Evolutionary conservation across 1,140 invertebrate species (phyloP), one percentile per base, ranked within the genome.

Genomic region (Maconellicoccus hirsutus): DNA sequence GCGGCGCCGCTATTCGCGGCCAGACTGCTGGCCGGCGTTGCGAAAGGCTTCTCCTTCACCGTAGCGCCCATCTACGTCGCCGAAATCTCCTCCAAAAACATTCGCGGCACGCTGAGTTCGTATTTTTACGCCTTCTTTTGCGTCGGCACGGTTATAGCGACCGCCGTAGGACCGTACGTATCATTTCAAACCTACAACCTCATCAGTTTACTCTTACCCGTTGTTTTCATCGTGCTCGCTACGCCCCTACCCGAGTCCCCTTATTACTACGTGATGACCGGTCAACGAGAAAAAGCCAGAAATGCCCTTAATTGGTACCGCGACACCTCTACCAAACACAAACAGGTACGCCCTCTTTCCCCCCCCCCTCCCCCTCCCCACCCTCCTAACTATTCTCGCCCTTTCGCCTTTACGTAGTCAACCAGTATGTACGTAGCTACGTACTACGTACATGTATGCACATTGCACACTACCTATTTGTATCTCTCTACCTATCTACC

Each of bases 41-140:
- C 84, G 1, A 83, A 89, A 4, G 89, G 91, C 0, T 84, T 90
- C 73, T 81, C 87, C 0, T 92, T 90, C 78, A 89, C 91, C 0
- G 85, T 87, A 16, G 83, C 87, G 0, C 91, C 92, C 0, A 89
- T 94, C 83, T 96, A 94, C 78, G 84, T 91, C 72, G 91, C 90
- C 38, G 92, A 94, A 81, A 92, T 93, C 29, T 87, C 77, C 0
- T 73, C 72, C 21, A 71, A 73, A 0, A 52, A 74, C 14, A 80
- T 77, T n/a, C 74, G 77, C 8, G 77, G 77, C 0, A 74, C 75
- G 0, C 38, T 77, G 0, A 91, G 91, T 10, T 90, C 92, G 0
- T 86, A 92, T 70, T 86, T 94, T 73, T 90, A 94, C 76, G 79
- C 92, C 8, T 89, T 90, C 76, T 84, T 89, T 27, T 85, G 85